Evolutionary conservation across 2,797 vertebrate species (phyloP), one percentile per base, ranked within the genome.

Genomic region (Pseudotriccus pelzelni): DNA sequence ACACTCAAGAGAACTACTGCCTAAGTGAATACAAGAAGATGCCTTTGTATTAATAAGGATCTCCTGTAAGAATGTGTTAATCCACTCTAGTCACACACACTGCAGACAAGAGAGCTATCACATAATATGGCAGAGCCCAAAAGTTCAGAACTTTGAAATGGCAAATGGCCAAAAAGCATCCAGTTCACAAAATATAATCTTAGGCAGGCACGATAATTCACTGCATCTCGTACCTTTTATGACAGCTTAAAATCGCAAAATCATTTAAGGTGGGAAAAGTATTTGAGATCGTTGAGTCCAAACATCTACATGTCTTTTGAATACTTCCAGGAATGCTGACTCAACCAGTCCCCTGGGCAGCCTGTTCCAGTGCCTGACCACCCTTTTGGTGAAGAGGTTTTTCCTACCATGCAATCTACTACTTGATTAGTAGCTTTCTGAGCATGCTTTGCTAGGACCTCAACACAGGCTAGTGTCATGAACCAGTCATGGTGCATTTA

Each of bases 301-400:
- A 47, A 20, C 1, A 2, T 52, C 18, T 28, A 24, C 4, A 50
- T 0, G 0, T 23, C 25, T 58, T 50, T n/a, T 14, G 30, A 72
- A 36, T 9, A 20, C 10, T 36, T 69, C 27, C 69, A 77, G 47
- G 39, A 41, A 28, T 7, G 10, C 19, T 30, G 49, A 75, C 17
- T 72, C 62, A 16, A 47, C 19, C 41, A 24, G 22, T 24, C 32
- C 15, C 46, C 47, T 30, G 50, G 46, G 23, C 30, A 83, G 47
- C 34, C 73, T 49, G 41, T 27, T 68, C 36, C 62, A 81, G 3
- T 44, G 53, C 17, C 56, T 55, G 10, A 63, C 7, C 81, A 23
- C 2, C 20, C 52, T 70, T 56, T 7, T 1, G 2, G 44, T 28
- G 22, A 81, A 75, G 69, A 60, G 28, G 9, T 68, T 60, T 79